These are phyloP conservation scores for Neocrepidodera transversa DNA, from an alignment of 2,888 invertebrate genomes.

Conservation along the genomic window DNA sequence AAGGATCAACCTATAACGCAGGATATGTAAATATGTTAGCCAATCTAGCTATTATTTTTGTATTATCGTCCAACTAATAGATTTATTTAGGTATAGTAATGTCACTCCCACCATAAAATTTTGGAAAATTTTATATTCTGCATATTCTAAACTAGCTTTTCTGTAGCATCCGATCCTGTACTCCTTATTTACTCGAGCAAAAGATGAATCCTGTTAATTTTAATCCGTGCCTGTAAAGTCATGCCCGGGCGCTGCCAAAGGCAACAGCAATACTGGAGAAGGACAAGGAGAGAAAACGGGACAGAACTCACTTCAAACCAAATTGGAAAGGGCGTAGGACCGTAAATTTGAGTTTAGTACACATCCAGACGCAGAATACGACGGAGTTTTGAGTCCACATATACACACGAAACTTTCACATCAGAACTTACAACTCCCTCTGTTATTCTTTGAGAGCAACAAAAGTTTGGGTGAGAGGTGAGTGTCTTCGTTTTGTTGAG, in stretches of 20 bases:
- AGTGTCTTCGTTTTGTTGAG: slow-evolving; percentile 11
- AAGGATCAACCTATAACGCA: too few species aligned
- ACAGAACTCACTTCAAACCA: slow-evolving; percentile 37
- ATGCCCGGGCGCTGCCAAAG: slow-evolving; percentile 55
- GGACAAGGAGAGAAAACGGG: slow-evolving; percentile 44
- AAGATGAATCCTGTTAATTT: slow-evolving; percentile 51
- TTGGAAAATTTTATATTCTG: too few species aligned
- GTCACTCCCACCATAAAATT: too few species aligned
- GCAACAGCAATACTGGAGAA: slow-evolving; percentile 48
- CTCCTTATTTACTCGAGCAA: neutral
- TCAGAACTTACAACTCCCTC: slow-evolving; percentile 20
- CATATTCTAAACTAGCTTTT: too few species aligned
- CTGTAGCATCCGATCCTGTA: neutral
- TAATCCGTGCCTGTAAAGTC: slow-evolving; percentile 45
- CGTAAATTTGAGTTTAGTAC: slow-evolving; percentile 47
- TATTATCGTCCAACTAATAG: too few species aligned
- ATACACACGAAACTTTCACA: slow-evolving; percentile 1
- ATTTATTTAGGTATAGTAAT: too few species aligned
- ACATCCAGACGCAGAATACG: slow-evolving; percentile 42
- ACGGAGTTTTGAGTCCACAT: slow-evolving; percentile 16
- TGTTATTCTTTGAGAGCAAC: slow-evolving; percentile 6
- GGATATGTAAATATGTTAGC: too few species aligned
- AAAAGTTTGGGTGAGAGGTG: slow-evolving; percentile 15
- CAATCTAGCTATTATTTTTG: too few species aligned
- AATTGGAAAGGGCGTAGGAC: slow-evolving; percentile 21